Conservation (phyloP, 2,113 vertebrate species). For the Bungarus multicinctus region DNA sequence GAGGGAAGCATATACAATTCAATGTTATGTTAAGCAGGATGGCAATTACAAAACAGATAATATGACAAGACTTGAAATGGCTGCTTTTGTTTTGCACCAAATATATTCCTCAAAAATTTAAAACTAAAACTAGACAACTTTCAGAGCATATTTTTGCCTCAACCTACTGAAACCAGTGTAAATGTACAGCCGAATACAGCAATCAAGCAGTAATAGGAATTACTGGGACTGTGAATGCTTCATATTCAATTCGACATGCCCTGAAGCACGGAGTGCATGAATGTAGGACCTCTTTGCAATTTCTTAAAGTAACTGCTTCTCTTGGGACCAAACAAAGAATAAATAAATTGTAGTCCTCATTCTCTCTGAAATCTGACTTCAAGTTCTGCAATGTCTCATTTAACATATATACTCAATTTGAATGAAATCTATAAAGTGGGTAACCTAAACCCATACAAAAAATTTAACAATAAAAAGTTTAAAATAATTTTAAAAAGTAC, state of each 20-base stretch:
- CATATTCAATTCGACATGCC: neutral
- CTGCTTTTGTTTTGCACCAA: neutral
- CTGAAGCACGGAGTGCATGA: neutral
- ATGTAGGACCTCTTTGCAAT: neutral
- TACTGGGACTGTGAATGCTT: neutral
- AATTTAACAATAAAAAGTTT: neutral
- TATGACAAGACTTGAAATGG: neutral
- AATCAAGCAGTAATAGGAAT: neutral
- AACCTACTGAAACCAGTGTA: neutral
- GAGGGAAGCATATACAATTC: neutral
- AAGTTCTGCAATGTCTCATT: neutral
- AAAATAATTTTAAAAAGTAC: neutral
- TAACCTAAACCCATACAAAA: neutral
- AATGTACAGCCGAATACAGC: neutral
- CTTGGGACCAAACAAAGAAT: neutral
- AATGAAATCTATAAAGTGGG: neutral
- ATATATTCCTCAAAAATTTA: neutral
- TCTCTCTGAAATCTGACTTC: neutral
- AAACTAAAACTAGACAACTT: neutral
- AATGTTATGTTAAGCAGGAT: neutral
- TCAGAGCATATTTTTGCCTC: neutral
- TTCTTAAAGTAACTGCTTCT: neutral
- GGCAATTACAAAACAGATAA: neutral
- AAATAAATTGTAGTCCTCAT: neutral
- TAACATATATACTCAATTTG: neutral